Conservation (phyloP, 23 tunicate genomes). For the Botrylloides violaceus region DNA sequence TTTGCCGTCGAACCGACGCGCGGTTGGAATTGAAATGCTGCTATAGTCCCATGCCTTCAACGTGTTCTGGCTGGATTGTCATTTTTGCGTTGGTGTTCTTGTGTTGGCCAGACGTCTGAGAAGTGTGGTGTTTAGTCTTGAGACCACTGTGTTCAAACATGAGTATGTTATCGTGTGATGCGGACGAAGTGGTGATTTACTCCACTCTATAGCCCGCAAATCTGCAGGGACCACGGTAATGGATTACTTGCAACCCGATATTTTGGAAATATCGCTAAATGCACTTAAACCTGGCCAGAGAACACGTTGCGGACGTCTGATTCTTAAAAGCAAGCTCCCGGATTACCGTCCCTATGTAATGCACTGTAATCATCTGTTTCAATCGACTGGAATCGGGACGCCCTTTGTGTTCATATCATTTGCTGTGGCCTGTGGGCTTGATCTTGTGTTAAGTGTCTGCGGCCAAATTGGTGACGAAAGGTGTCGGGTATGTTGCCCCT, state of each 20-base stretch:
- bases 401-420: not conserved
- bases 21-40: not conserved
- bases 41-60: not conserved
- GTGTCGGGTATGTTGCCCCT: not conserved
- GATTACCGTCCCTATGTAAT: not conserved
- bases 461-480: constrained; percentile 12
- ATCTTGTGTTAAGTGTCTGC: no score
- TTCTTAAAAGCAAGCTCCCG: constrained; percentile 1
- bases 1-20: not conserved
- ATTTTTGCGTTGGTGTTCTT: not conserved
- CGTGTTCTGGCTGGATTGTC: not conserved
- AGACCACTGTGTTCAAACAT: not conserved
- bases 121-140: not conserved
- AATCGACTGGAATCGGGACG: not conserved
- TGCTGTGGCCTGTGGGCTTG: not conserved
- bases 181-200: not conserved
- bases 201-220: not conserved
- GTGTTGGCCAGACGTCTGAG: not conserved
- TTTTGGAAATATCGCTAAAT: not conserved
- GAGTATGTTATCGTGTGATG: not conserved
- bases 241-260: not conserved
- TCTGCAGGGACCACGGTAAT: not conserved
- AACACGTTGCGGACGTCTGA: not conserved
- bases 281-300: not conserved
- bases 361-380: not conserved